Percentiles rank a stretch among this genome's conserved stretches.
Conservation (phyloP, 2,888 invertebrate species). For the Clistopyga incitator region DNA sequence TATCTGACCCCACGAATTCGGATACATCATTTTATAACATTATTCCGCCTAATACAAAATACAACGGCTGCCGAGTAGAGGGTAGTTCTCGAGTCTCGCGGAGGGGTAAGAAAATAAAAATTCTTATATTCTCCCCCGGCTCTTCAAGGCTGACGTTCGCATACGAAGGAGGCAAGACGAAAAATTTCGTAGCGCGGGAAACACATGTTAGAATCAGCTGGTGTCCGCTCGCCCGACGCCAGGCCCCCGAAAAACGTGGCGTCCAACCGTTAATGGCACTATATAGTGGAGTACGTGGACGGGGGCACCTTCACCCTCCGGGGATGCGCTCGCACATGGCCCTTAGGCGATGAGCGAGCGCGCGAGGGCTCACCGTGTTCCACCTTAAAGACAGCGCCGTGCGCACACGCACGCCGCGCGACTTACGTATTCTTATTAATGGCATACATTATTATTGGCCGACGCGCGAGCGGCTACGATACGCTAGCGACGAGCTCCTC, state of each 20-base stretch:
- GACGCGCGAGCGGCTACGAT: conserved; percentile 45
- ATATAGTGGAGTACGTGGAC: conserved; percentile 9
- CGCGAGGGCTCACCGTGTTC: conserved; percentile 67
- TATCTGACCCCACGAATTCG: conserved; percentile 19
- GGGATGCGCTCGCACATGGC: conserved; percentile 78
- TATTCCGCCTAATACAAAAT: neutral
- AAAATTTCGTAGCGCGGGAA: conserved; percentile 78
- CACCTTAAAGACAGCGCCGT: conserved; percentile 66
- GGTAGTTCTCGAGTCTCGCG: conserved; percentile 16
- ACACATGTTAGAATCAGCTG: conserved; percentile 83
- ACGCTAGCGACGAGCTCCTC: conserved; percentile 40
- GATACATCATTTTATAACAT: neutral
- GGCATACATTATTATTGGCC: conserved; percentile 80
- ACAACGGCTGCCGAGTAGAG: conserved; percentile 4
- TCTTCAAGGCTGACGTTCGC: conserved; percentile 2
- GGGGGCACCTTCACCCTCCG: conserved; percentile 74
- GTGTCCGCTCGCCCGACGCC: conserved; percentile 74
- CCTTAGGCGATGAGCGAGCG: conserved; percentile 70
- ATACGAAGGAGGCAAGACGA: conserved; percentile 18
- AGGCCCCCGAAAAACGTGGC: conserved; percentile 74
- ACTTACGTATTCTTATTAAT: conserved; percentile 80
- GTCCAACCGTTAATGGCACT: conserved; percentile 79
- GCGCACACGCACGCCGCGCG: conserved; percentile 77
- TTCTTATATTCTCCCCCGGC: conserved; percentile 27
- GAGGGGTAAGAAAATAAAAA: conserved; percentile 38